phyloP scores from a whole-genome alignment of 2,797 vertebrate genomes.

The Pipistrellus pygmaeus region DNA sequence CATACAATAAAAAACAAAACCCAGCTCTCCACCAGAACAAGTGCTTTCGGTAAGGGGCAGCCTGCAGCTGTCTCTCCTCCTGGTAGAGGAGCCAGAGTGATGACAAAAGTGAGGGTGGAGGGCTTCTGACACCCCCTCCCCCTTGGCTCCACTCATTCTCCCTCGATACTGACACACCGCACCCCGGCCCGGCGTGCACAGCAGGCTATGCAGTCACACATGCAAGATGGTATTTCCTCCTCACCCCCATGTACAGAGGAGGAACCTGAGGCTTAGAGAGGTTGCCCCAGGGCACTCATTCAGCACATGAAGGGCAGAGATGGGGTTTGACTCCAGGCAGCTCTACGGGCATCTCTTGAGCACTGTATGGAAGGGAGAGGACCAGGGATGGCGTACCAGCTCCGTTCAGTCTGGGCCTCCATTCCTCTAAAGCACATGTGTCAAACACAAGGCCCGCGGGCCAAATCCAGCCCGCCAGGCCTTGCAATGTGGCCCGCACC shows the following conservation, averaged over 20 bases:
- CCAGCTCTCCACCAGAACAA: background rate
- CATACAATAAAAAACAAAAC: background rate
- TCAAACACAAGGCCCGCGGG: too few relatives aligned
- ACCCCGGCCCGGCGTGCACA: rapidly evolving
- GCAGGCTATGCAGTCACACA: background rate
- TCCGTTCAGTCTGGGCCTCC: background rate
- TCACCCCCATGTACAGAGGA: background rate
- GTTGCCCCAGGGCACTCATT: background rate
- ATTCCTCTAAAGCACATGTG: background rate
- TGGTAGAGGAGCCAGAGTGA: background rate
- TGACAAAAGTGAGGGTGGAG: background rate
- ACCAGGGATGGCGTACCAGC: background rate
- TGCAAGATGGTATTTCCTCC: rapidly evolving
- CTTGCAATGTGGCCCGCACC: too few relatives aligned
- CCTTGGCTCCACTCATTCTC: background rate
- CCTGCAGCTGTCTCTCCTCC: background rate
- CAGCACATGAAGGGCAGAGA: background rate
- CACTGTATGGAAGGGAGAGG: background rate
- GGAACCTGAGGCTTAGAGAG: background rate
- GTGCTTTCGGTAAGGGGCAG: background rate
- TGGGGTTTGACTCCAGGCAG: background rate
- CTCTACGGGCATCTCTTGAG: background rate
- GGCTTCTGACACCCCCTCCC: background rate
- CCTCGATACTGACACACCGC: background rate
- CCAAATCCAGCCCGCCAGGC: too few relatives aligned